Conservation (phyloP, 2,888 invertebrate species). For the Ceriagrion tenellum region DNA sequence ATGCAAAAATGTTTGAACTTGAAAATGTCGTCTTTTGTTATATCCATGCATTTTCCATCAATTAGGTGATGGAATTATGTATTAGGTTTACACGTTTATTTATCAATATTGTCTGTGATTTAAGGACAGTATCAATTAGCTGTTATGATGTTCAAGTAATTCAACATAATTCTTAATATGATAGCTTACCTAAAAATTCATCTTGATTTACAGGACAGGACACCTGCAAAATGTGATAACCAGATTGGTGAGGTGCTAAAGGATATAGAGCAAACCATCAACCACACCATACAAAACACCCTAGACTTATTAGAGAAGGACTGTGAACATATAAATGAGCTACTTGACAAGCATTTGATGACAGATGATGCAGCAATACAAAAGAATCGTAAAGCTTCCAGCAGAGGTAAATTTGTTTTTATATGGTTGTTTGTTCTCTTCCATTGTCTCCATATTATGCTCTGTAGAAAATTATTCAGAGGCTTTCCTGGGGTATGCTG, state of each 20-base stretch:
- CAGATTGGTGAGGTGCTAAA: conserved; percentile 81
- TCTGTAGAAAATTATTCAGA: too few relatives aligned
- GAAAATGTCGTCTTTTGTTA: too few relatives aligned
- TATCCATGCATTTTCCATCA: too few relatives aligned
- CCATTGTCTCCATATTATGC: too few relatives aligned
- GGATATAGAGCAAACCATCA: conserved; percentile 80
- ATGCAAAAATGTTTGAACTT: too few relatives aligned
- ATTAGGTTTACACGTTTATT: too few relatives aligned
- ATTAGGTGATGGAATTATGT: too few relatives aligned
- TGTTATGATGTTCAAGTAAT: too few relatives aligned
- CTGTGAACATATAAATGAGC: conserved; percentile 77
- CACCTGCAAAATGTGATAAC: conserved; percentile 79
- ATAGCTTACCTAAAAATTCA: not conserved
- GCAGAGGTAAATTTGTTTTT: conserved; percentile 69
- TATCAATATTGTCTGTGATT: too few relatives aligned
- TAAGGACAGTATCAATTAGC: too few relatives aligned
- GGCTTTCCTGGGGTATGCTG: too few relatives aligned
- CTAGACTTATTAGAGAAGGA: conserved; percentile 80
- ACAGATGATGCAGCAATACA: conserved; percentile 74
- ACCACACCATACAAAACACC: conserved; percentile 80
- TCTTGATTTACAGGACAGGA: conserved; percentile 64
- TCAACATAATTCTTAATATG: too few relatives aligned
- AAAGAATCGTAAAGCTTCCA: conserved; percentile 71
- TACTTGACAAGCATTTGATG: conserved; percentile 77
- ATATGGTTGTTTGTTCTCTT: not conserved